Evolutionary conservation across 2,888 invertebrate species (phyloP).

Genomic region (Lottia gigantea): DNA sequence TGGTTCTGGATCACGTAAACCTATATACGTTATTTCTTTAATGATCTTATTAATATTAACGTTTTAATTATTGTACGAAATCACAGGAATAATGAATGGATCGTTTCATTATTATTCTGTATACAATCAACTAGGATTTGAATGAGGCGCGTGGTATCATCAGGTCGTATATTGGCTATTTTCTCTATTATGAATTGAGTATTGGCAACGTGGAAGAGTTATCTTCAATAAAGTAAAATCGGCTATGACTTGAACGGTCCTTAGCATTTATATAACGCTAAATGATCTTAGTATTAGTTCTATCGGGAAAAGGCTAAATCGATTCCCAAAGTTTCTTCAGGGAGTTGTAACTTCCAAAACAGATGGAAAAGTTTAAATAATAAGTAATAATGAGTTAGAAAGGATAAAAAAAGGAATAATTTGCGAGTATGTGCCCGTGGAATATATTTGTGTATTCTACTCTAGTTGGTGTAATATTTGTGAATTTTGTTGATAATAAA

Average conservation of each 20-base stretch:
- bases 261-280: too few relatives aligned
- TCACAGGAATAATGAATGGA: too few relatives aligned
- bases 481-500: slow-evolving; percentile 26
- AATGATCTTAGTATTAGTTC: too few relatives aligned
- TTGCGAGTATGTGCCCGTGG: slow-evolving; percentile 2
- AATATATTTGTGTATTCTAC: background rate
- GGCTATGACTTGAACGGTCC: background rate
- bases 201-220: background rate
- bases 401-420: background rate
- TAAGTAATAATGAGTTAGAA: background rate
- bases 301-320: too few relatives aligned
- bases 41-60: too few relatives aligned
- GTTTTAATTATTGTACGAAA: too few relatives aligned
- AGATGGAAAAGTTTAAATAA: background rate
- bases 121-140: too few relatives aligned
- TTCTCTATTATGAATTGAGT: background rate
- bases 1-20: too few relatives aligned
- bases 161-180: slow-evolving; percentile 2
- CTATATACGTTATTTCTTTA: too few relatives aligned
- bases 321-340: background rate
- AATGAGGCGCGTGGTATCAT: background rate
- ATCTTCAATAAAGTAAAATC: background rate
- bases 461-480: slow-evolving; percentile 11
- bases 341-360: slow-evolving; percentile 2
- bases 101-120: too few relatives aligned